Evolutionary conservation across 2,888 invertebrate genomes (phyloP).

Genomic region (Drosophila meridionalis): DNA sequence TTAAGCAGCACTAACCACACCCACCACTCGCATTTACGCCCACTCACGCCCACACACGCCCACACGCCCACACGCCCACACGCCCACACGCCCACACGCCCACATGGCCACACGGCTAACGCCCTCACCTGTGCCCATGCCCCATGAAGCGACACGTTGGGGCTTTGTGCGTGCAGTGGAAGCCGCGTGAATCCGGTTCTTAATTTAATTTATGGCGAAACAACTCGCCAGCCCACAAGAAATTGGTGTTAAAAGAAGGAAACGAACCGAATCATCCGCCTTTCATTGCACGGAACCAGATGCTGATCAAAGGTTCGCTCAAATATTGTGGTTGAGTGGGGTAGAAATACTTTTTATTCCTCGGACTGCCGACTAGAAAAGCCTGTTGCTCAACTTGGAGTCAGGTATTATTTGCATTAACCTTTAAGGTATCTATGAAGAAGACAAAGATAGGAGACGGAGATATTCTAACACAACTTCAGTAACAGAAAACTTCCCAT

Average conservation of each 20-base stretch:
- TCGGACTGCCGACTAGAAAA: background rate
- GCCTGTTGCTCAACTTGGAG: background rate
- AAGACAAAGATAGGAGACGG: background rate
- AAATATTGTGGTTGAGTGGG: background rate
- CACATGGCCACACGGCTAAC: background rate
- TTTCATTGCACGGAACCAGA: background rate
- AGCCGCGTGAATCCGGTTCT: conserved; percentile 37
- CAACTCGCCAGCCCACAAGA: conserved; percentile 16
- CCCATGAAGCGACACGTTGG: conserved; percentile 5
- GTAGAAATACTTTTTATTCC: too few species aligned
- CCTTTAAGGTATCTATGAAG: too few species aligned
- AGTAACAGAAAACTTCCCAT: too few species aligned
- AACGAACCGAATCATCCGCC: conserved; percentile 14
- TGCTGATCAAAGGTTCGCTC: background rate
- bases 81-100: background rate
- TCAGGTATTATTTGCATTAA: too few species aligned
- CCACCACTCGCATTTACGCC: background rate
- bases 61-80: background rate
- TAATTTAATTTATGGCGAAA: conserved; percentile 58
- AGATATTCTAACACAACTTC: background rate
- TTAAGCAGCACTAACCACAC: conserved; percentile 39
- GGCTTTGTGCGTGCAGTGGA: conserved; percentile 30
- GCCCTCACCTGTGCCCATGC: background rate
- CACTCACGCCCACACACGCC: background rate
- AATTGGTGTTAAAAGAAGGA: conserved; percentile 19